Base-by-base conservation (phyloP, 2,888 invertebrate genomes). In the Cryptus armator region DNA sequence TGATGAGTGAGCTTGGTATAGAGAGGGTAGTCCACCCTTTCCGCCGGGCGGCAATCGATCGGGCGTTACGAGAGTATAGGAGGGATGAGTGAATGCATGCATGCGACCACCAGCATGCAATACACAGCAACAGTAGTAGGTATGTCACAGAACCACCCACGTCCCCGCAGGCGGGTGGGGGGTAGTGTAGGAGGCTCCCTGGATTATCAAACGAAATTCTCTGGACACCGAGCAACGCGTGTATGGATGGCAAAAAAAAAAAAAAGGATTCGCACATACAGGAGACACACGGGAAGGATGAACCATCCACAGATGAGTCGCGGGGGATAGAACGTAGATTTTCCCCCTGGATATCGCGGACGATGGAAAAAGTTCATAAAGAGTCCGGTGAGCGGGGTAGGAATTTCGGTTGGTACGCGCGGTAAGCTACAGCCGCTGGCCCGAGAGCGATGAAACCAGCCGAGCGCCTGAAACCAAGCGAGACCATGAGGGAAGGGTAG, bases 151-250 rank as follows among this genome's bases (percentile, higher is more conserved):
- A 32, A 66, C 66, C 64, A 10, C 72, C 53, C 72, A 62, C 72
- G 24, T 24, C 48, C 46, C 46, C 64, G 24, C 32, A 12, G 56
- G 68, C 24, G 51, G 68, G n/a, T 46, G 3, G 1, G 32, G 16
- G 29, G 37, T 53, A 51, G 59, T 7, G 19, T 5, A 46, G 70
- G 46, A 19, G 59, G 51, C 62, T 74, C 53, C 51, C 68, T 46
- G 71, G 79, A 84, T 80, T 85, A 85, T 86, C 83, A 86, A 85
- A 85, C 74, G 74, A 75, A 85, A 76, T 80, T 81, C 67, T 75
- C 67, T 48, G 70, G 66, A 68, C 70, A 56, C 29, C 37, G 59
- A 67, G 56, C 19, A 66, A 59, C 66, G 59, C 51, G 66, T 24
- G 66, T 71, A 43, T 75, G 29, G 74, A 80, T 71, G 53, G 64